Evolutionary conservation across 2,113 vertebrate species (phyloP).

Genomic region (Burhinus bistriatus): DNA sequence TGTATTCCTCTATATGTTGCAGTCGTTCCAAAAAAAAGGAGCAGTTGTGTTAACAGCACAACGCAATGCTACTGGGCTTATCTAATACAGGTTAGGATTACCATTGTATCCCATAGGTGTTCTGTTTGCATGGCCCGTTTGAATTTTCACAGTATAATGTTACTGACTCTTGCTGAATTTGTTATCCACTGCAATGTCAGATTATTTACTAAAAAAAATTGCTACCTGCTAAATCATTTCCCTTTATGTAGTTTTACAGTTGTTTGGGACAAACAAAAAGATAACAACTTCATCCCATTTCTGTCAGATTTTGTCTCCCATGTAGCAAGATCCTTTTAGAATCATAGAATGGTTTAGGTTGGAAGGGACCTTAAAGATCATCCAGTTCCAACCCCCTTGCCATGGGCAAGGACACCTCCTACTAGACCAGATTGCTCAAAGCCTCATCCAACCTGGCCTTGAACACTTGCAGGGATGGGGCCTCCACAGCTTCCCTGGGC

Average conservation of each 20-base stretch:
- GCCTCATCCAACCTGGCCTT: too few relatives aligned
- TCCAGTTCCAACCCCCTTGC: too few relatives aligned
- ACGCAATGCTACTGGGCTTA: rapidly evolving
- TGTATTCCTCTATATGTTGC: neutral
- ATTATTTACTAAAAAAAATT: neutral
- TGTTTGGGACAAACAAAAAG: neutral
- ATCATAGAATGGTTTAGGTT: too few relatives aligned
- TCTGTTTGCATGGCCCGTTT: neutral
- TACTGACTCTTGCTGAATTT: neutral
- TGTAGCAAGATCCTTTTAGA: neutral
- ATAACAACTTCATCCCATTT: neutral
- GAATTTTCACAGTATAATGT: neutral
- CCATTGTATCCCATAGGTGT: neutral
- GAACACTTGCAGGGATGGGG: too few relatives aligned
- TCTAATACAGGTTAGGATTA: neutral
- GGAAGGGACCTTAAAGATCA: too few relatives aligned
- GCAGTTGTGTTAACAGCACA: neutral
- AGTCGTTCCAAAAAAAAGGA: neutral
- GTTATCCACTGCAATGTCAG: neutral
- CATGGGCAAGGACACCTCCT: too few relatives aligned
- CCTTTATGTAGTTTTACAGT: neutral
- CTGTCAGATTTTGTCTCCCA: neutral
- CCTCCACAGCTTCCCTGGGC: too few relatives aligned
- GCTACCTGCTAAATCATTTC: neutral
- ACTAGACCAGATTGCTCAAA: too few relatives aligned